phyloP scores from a whole-genome alignment of 2,888 invertebrate genomes.

The Eueremaeus valkanovi region DNA sequence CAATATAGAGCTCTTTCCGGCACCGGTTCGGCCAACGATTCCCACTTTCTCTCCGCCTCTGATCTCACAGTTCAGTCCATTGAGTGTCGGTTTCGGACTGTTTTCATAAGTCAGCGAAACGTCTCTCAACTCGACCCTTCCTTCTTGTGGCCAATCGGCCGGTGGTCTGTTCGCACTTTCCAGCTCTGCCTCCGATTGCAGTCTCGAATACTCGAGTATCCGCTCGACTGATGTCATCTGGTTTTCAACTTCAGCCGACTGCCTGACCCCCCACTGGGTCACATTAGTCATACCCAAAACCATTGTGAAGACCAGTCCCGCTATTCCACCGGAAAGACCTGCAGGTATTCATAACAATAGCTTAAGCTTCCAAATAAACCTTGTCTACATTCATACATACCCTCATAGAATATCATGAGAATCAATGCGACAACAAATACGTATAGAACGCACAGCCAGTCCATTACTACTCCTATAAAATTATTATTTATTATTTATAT shows the following conservation, averaged over 20 bases:
- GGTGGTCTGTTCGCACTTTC: constrained; percentile 10
- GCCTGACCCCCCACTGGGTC: constrained; percentile 35
- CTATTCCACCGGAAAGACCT: no score
- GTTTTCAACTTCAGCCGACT: constrained; percentile 22
- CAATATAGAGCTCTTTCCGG: constrained; percentile 54
- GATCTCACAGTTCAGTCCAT: constrained; percentile 65
- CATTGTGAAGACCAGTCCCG: constrained; percentile 13
- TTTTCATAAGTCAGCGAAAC: constrained; percentile 46
- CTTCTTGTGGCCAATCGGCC: constrained; percentile 51
- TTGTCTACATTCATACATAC: neutral
- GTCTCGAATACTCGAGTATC: neutral
- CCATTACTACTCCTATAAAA: neutral
- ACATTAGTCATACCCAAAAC: constrained; percentile 7
- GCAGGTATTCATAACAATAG: neutral
- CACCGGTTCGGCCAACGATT: constrained; percentile 56
- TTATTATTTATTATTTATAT: no score
- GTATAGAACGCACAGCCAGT: neutral
- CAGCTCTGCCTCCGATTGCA: constrained; percentile 23
- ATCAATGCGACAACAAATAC: neutral
- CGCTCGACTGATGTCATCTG: constrained; percentile 29
- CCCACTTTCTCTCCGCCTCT: constrained; percentile 60
- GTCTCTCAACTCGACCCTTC: constrained; percentile 50
- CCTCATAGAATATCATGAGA: neutral
- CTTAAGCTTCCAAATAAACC: neutral
- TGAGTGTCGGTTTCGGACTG: constrained; percentile 45